Evolutionary conservation across 64 coral and sea anemone species (phyloP).

Genomic region (Stichodactyla helianthus): DNA sequence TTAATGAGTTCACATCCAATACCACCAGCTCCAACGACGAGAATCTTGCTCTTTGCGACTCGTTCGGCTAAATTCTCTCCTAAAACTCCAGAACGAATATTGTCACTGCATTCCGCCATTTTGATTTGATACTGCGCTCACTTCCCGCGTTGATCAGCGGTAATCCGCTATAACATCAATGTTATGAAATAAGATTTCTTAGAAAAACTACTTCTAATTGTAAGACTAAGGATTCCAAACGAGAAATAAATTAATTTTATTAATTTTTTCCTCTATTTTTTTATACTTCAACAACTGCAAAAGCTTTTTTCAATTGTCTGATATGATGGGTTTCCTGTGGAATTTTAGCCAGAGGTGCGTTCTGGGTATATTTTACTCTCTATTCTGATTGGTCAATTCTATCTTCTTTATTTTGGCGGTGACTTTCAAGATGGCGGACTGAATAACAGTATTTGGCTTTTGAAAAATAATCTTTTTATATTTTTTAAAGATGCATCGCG

Average conservation of each 20-base stretch:
- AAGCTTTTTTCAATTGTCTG: no score
- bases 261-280: no score
- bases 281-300: no score
- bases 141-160: constrained; percentile 25
- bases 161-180: background rate
- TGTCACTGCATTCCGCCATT: constrained; percentile 60
- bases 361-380: background rate
- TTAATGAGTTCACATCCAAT: constrained; percentile 98
- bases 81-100: constrained; percentile 49
- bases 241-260: no score
- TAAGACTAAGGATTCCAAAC: no score
- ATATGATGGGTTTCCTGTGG: background rate
- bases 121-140: constrained; percentile 35
- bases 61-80: constrained; percentile 62
- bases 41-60: constrained; percentile 59
- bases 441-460: background rate
- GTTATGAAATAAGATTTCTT: no score
- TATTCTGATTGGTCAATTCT: background rate
- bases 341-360: background rate
- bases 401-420: background rate
- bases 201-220: no score
- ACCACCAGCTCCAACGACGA: constrained; percentile 97
- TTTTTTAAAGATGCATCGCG: constrained; percentile 44
- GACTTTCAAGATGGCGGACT: constrained; percentile 41
- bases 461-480: background rate